These are phyloP conservation scores for Cathartes aura DNA, from an alignment of 2,113 vertebrate genomes.

Conservation along the genomic window DNA sequence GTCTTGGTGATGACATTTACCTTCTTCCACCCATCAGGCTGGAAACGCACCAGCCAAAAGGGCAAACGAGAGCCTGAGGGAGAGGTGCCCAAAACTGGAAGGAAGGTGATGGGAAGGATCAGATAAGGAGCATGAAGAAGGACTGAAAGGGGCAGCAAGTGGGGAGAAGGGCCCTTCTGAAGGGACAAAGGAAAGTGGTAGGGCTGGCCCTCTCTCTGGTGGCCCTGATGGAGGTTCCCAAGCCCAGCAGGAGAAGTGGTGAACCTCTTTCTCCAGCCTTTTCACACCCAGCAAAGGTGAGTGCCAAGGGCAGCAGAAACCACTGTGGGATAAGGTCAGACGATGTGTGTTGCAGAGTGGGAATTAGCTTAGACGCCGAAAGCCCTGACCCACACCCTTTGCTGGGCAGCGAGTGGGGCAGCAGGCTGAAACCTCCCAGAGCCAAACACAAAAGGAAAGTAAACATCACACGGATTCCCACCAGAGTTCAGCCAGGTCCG, in stretches of 20 bases:
- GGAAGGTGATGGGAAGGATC: background rate
- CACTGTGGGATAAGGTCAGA: background rate
- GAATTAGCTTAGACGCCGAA: no score
- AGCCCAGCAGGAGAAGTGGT: background rate
- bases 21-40: background rate
- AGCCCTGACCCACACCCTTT: background rate
- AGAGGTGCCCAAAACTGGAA: background rate
- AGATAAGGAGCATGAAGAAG: background rate
- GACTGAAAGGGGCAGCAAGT: background rate
- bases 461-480: rapidly evolving
- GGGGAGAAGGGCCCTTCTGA: background rate
- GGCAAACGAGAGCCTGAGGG: background rate
- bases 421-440: background rate
- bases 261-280: background rate
- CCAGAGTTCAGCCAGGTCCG: background rate
- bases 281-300: background rate
- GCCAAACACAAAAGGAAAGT: background rate
- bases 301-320: background rate
- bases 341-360: rapidly evolving
- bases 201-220: background rate
- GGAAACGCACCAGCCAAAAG: background rate
- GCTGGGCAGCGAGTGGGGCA: background rate
- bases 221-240: background rate
- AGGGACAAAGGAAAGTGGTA: background rate
- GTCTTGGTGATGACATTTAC: background rate